phyloP scores from a whole-genome alignment of 2,888 invertebrate genomes.

The Hemaris fuciformis region DNA sequence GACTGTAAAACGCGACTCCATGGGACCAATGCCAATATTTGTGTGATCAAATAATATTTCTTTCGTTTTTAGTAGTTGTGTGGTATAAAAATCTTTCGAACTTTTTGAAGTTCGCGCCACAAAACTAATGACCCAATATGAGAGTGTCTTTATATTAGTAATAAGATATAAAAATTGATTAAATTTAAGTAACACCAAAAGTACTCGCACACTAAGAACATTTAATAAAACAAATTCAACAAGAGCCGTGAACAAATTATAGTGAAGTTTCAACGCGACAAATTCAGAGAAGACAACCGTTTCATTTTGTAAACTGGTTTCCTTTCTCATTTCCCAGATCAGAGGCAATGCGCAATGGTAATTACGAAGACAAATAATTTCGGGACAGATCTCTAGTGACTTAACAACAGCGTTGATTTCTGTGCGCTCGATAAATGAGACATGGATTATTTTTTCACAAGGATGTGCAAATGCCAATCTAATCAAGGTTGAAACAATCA shows the following conservation, averaged over 20 bases:
- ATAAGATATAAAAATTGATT: too few species aligned
- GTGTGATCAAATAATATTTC: too few species aligned
- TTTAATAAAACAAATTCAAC: background rate
- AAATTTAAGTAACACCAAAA: too few species aligned
- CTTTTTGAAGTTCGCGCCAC: too few species aligned
- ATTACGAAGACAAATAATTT: slow-evolving; percentile 59
- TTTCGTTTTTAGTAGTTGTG: too few species aligned
- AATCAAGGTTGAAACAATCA: background rate
- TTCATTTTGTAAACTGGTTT: slow-evolving; percentile 44
- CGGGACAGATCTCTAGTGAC: slow-evolving; percentile 20
- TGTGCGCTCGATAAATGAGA: background rate
- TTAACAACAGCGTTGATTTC: background rate
- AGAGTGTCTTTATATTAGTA: too few species aligned
- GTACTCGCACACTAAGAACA: too few species aligned
- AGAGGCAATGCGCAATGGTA: slow-evolving; percentile 51
- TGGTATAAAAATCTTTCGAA: too few species aligned
- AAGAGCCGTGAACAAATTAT: background rate
- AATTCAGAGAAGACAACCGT: slow-evolving; percentile 25
- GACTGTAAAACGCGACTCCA: too few species aligned
- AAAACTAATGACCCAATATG: too few species aligned
- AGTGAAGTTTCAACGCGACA: background rate
- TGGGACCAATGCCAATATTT: too few species aligned
- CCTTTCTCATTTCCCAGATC: slow-evolving; percentile 47
- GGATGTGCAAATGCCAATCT: background rate
- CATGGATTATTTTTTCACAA: slow-evolving; percentile 7